A percentile compares a stretch with the other conserved stretches of the same genome.
These are phyloP conservation scores for Buphagus erythrorhynchus DNA, from an alignment of 2,797 vertebrate genomes.

Conservation along the genomic window DNA sequence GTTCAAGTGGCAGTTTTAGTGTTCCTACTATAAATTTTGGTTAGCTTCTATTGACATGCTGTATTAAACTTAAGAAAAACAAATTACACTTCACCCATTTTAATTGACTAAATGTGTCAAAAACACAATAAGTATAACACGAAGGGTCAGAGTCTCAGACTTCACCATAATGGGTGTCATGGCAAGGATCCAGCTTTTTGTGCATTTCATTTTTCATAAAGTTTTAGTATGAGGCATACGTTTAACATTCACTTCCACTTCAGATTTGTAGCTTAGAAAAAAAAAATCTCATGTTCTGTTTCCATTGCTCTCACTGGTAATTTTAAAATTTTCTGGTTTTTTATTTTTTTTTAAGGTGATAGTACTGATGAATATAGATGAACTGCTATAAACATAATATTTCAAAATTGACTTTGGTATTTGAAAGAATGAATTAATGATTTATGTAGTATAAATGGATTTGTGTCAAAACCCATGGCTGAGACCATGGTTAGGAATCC, in stretches of 20 bases:
- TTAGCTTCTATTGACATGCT: conserved; percentile 87
- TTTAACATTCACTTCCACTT: conserved; percentile 78
- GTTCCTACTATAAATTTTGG: conserved; percentile 88
- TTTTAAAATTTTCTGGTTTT: conserved; percentile 32
- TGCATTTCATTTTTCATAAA: conserved; percentile 82
- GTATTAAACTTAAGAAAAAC: conserved; percentile 86
- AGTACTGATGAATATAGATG: conserved; percentile 54
- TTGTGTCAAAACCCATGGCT: conserved; percentile 7
- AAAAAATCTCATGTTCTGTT: conserved; percentile 38
- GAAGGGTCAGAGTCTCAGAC: conserved; percentile 80
- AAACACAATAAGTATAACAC: conserved; percentile 84
- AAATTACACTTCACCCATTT: conserved; percentile 86
- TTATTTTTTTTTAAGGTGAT: background rate
- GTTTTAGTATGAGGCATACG: conserved; percentile 71
- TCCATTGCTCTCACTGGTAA: conserved; percentile 28
- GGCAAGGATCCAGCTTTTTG: conserved; percentile 84
- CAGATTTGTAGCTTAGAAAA: conserved; percentile 70
- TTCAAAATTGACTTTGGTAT: conserved; percentile 39
- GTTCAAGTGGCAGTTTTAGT: conserved; percentile 88
- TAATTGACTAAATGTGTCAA: conserved; percentile 89
- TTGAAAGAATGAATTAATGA: conserved; percentile 36
- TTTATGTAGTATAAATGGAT: conserved; percentile 54
- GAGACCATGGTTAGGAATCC: conserved; percentile 30
- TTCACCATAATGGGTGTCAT: conserved; percentile 88
- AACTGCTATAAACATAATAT: conserved; percentile 55